A percentile compares a stretch with the other conserved stretches of the same genome.
phyloP scores from a whole-genome alignment of 2,113 vertebrate species.

The Trochalopteron elliotii region DNA sequence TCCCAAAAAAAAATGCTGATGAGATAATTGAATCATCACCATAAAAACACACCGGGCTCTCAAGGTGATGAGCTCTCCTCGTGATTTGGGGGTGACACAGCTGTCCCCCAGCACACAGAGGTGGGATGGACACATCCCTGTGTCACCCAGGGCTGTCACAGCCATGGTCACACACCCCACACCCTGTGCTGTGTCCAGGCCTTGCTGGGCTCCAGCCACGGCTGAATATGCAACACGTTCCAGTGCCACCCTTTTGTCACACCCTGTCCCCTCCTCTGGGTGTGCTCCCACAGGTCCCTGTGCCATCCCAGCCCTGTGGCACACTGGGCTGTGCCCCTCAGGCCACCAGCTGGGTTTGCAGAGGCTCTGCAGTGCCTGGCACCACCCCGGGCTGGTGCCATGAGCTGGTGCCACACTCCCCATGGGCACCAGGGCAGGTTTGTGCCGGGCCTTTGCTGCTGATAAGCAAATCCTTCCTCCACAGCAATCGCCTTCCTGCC shows the following conservation, averaged over 20 bases:
- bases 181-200: rapidly evolving
- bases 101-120: not conserved
- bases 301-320: not conserved
- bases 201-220: rapidly evolving
- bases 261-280: rapidly evolving
- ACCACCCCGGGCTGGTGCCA: not conserved
- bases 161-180: rapidly evolving
- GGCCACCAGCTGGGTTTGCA: rapidly evolving
- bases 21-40: not conserved
- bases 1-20: not conserved
- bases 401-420: not conserved
- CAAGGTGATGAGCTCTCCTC: not conserved
- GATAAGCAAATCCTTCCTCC: constrained; percentile 38
- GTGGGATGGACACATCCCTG: rapidly evolving
- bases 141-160: not conserved
- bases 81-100: rapidly evolving
- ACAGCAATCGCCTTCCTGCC: not conserved
- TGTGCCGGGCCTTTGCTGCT: not conserved
- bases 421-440: not conserved
- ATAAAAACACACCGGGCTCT: not conserved
- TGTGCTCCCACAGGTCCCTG: rapidly evolving
- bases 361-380: not conserved
- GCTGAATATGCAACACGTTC: rapidly evolving
- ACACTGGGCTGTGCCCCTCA: not conserved
- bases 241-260: not conserved